A percentile compares a stretch with the other conserved stretches of the same genome.
phyloP scores from a whole-genome alignment of 2,888 invertebrate genomes.

The Homarus gammarus region DNA sequence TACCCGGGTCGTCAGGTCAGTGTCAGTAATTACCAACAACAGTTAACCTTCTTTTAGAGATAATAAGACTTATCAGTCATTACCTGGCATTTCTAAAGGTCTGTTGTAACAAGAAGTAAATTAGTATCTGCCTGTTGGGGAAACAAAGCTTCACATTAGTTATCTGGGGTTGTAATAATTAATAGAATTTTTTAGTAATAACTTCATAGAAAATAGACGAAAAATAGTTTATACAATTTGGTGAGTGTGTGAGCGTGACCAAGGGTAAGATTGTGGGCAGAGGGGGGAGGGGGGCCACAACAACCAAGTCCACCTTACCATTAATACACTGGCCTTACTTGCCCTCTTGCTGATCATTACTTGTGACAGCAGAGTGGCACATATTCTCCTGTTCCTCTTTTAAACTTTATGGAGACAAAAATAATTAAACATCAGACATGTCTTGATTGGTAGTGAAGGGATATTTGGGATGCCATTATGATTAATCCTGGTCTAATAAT shows the following conservation, averaged over 20 bases:
- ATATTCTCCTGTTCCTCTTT: background rate
- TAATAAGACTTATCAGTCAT: constrained; percentile 19
- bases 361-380: background rate
- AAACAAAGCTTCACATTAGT: background rate
- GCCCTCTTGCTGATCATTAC: background rate
- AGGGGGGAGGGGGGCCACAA: background rate
- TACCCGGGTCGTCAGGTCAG: constrained; percentile 14
- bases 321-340: background rate
- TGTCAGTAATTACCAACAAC: constrained; percentile 11
- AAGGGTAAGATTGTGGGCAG: background rate
- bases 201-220: background rate
- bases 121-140: background rate
- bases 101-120: background rate
- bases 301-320: background rate
- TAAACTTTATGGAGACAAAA: background rate
- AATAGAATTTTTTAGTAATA: constrained; percentile 7
- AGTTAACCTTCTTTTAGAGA: constrained; percentile 5
- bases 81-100: constrained; percentile 1
- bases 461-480: background rate
- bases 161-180: constrained; percentile 15
- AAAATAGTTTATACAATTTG: background rate
- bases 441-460: background rate
- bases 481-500: background rate
- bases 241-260: background rate
- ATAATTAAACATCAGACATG: background rate